phyloP scores from a whole-genome alignment of 2,113 vertebrate genomes.

The Glareola pratincola region DNA sequence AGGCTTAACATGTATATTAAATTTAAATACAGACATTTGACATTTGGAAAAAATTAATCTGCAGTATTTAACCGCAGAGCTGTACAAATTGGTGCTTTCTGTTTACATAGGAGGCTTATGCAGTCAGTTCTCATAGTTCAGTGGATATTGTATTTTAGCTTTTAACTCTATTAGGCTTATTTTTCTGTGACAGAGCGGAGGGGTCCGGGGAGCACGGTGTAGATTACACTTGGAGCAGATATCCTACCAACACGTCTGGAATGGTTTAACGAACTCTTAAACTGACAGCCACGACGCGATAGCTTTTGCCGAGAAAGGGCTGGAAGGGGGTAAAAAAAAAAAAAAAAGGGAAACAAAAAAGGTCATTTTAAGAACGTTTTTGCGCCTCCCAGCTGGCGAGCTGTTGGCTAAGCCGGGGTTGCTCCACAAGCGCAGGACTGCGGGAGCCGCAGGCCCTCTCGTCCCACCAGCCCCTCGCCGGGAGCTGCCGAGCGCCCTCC shows the following conservation, averaged over 20 bases:
- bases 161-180: slow-evolving; percentile 50
- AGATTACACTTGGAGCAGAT: background rate
- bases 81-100: slow-evolving; percentile 50
- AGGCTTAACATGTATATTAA: slow-evolving; percentile 18
- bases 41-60: slow-evolving; percentile 57
- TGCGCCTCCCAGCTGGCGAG: background rate
- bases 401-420: background rate
- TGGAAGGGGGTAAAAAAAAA: background rate
- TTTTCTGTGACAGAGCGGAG: background rate
- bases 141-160: slow-evolving; percentile 26
- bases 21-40: slow-evolving; percentile 53
- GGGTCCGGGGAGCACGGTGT: background rate
- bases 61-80: slow-evolving; percentile 16
- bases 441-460: fast-evolving
- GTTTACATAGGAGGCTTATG: slow-evolving; percentile 49
- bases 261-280: slow-evolving; percentile 1
- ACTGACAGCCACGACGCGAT: background rate
- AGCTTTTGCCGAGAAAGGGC: background rate
- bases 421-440: background rate
- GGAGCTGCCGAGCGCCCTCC: background rate
- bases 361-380: background rate
- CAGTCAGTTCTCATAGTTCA: slow-evolving; percentile 46
- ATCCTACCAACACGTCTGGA: background rate
- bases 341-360: background rate
- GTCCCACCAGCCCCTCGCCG: fast-evolving